Evolutionary conservation across 1,140 invertebrate genomes (phyloP).

Genomic region (Thaumetopoea pityocampa): DNA sequence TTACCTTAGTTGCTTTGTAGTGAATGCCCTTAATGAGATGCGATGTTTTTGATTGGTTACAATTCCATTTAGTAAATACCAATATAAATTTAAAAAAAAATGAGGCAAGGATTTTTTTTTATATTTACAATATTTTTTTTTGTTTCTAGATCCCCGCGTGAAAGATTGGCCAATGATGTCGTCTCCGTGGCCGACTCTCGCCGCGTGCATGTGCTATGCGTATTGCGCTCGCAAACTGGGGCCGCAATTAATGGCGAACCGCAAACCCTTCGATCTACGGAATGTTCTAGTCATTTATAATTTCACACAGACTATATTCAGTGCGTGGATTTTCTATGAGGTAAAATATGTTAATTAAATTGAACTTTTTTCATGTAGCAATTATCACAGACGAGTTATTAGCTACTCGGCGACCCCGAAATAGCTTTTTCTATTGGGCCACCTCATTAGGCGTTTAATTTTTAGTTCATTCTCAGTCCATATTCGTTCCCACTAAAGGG

Average conservation of each 20-base stretch:
- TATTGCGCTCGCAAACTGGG: slow-evolving; percentile 90
- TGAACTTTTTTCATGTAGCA: background rate
- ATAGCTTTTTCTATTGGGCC: background rate
- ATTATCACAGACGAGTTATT: too few species aligned
- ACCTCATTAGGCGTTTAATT: too few species aligned
- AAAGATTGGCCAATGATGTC: slow-evolving; percentile 94
- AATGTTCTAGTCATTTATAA: slow-evolving; percentile 92
- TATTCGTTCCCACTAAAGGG: too few species aligned
- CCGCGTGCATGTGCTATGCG: slow-evolving; percentile 89
- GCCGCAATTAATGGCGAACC: slow-evolving; percentile 91
- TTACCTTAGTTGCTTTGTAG: too few species aligned
- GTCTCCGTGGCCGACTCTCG: slow-evolving; percentile 91
- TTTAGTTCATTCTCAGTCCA: too few species aligned
- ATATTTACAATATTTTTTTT: background rate
- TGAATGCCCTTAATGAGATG: too few species aligned
- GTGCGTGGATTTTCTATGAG: slow-evolving; percentile 94
- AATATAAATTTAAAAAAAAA: too few species aligned
- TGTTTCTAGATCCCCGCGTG: slow-evolving; percentile 88
- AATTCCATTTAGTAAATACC: too few species aligned
- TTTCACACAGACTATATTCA: slow-evolving; percentile 91
- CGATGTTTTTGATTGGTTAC: too few species aligned
- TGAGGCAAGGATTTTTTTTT: too few species aligned
- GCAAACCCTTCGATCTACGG: slow-evolving; percentile 91
- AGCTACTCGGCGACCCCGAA: too few species aligned
- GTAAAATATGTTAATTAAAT: slow-evolving; percentile 70